phyloP scores from a whole-genome alignment of 2,888 invertebrate species.

The Acanthoscelides obtectus region DNA sequence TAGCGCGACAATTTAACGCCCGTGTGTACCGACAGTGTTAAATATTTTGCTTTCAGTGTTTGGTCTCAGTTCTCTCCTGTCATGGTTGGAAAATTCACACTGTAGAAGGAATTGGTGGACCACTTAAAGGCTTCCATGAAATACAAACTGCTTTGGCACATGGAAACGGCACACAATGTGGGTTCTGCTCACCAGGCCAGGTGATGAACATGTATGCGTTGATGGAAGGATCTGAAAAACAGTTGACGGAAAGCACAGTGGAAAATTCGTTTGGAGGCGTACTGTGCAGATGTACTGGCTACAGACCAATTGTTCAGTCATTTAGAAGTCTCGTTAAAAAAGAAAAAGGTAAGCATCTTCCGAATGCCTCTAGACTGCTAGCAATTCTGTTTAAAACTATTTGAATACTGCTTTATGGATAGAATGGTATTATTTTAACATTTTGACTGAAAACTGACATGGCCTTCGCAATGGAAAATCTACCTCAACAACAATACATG shows the following conservation, averaged over 20 bases:
- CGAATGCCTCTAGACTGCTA: too few relatives aligned
- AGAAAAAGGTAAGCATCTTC: background rate
- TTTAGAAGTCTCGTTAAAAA: conserved; percentile 54
- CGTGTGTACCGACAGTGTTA: too few relatives aligned
- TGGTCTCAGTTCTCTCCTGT: conserved; percentile 52
- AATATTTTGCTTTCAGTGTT: conserved; percentile 48
- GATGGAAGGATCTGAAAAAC: background rate
- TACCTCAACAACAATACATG: too few relatives aligned
- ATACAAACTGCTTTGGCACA: conserved; percentile 57
- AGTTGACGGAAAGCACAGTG: conserved; percentile 47
- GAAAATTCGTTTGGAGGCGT: conserved; percentile 69
- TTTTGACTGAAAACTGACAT: too few relatives aligned
- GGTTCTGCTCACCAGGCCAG: conserved; percentile 71
- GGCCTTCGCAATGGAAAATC: too few relatives aligned
- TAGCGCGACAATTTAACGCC: too few relatives aligned
- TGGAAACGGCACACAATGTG: conserved; percentile 64
- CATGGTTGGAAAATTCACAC: conserved; percentile 64
- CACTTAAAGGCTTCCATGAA: conserved; percentile 56
- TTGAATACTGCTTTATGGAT: too few relatives aligned
- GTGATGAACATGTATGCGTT: conserved; percentile 69
- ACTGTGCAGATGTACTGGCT: conserved; percentile 69
- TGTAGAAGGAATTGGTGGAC: conserved; percentile 66
- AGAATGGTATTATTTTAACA: too few relatives aligned
- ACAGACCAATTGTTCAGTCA: conserved; percentile 58
- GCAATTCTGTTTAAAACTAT: too few relatives aligned